Conservation (phyloP, 1,140 invertebrate genomes). For the Antheraea pernyi region DNA sequence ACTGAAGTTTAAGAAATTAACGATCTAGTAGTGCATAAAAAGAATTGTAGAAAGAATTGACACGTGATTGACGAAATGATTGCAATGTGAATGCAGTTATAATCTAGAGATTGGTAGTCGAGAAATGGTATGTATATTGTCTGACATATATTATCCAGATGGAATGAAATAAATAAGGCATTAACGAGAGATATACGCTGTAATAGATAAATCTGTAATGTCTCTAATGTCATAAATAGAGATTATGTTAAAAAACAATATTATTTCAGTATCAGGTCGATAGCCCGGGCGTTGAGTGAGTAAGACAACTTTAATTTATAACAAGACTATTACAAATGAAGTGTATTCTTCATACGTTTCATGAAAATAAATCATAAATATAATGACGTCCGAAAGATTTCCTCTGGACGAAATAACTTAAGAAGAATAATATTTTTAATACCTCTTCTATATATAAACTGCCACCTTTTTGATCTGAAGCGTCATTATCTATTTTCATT, state of each 20-base stretch:
- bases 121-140: too few relatives aligned
- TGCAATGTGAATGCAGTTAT: too few relatives aligned
- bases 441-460: background rate
- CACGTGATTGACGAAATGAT: too few relatives aligned
- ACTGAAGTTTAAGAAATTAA: too few relatives aligned
- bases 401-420: background rate
- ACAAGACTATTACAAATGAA: background rate
- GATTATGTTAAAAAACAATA: background rate
- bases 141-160: too few relatives aligned
- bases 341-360: background rate
- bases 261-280: background rate
- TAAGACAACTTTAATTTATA: background rate
- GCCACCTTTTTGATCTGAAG: background rate
- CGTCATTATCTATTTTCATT: constrained; percentile 5
- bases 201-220: too few relatives aligned
- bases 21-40: too few relatives aligned
- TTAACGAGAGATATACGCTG: too few relatives aligned
- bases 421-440: constrained; percentile 1
- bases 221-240: too few relatives aligned
- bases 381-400: constrained; percentile 8
- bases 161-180: too few relatives aligned
- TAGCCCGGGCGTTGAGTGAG: background rate
- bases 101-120: too few relatives aligned
- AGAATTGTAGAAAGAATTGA: too few relatives aligned
- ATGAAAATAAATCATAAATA: constrained; percentile 7